A percentile compares a stretch with the other conserved stretches of the same genome.
Conservation (phyloP, 2,797 vertebrate species). For the Tarsius wallacei region DNA sequence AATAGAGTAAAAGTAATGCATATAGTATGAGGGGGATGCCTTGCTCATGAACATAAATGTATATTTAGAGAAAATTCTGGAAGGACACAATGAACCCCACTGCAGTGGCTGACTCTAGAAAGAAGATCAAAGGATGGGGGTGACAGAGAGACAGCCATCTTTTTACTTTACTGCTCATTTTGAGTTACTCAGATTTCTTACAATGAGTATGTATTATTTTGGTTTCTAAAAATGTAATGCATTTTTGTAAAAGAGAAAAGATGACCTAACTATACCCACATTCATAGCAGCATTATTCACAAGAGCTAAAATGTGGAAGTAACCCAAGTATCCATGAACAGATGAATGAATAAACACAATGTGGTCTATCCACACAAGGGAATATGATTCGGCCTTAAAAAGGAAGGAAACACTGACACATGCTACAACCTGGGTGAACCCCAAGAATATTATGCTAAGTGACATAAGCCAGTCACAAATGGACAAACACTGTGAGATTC, state of each 20-base stretch:
- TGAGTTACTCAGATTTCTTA: neutral
- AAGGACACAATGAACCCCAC: neutral
- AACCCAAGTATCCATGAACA: neutral
- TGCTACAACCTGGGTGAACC: neutral
- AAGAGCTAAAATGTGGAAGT: neutral
- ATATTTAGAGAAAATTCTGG: neutral
- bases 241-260: too few relatives aligned
- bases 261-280: neutral
- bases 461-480: neutral
- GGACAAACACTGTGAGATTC: too few relatives aligned
- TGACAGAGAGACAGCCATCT: neutral
- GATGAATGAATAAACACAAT: neutral
- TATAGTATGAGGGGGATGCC: neutral
- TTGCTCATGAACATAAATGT: neutral
- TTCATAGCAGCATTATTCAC: neutral
- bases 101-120: neutral
- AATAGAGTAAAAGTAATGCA: too few relatives aligned
- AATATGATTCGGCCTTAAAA: neutral
- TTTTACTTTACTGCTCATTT: too few relatives aligned
- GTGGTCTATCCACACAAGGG: neutral
- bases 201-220: too few relatives aligned
- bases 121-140: neutral
- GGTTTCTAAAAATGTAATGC: neutral
- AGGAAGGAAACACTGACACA: neutral
- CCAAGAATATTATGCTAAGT: neutral